A percentile compares a stretch with the other conserved stretches of the same genome.
These are phyloP conservation scores for Rhyzopertha dominica DNA, from an alignment of 1,140 invertebrate genomes.

Conservation along the genomic window DNA sequence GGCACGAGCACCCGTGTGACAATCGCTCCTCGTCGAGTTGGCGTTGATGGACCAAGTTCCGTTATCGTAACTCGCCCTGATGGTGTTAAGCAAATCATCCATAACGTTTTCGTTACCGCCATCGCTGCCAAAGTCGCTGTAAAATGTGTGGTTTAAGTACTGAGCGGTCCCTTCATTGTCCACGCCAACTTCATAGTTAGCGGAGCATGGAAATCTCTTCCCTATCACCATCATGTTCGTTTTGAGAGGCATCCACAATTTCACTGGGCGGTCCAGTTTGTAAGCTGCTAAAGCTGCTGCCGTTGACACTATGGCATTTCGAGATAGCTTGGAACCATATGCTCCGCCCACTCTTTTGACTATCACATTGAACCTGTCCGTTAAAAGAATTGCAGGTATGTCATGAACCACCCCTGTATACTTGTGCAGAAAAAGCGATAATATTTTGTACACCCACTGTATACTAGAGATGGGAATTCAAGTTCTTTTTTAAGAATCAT, in stretches of 20 bases:
- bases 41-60: slow-evolving; percentile 41
- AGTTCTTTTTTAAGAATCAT: no score
- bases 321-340: slow-evolving; percentile 61
- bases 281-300: slow-evolving; percentile 55
- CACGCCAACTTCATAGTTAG: slow-evolving; percentile 64
- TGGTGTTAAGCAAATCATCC: not conserved
- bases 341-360: slow-evolving; percentile 63
- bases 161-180: slow-evolving; percentile 63
- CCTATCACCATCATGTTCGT: slow-evolving; percentile 57
- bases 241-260: slow-evolving; percentile 57
- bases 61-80: slow-evolving; percentile 39
- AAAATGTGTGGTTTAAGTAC: slow-evolving; percentile 57
- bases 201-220: slow-evolving; percentile 53
- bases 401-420: no score
- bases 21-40: slow-evolving; percentile 44
- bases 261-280: slow-evolving; percentile 53
- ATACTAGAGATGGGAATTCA: no score
- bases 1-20: slow-evolving; percentile 42
- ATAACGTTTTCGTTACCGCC: slow-evolving; percentile 12
- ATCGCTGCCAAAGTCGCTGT: slow-evolving; percentile 55
- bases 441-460: no score
- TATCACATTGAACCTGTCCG: slow-evolving; percentile 55
- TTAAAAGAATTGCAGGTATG: no score
- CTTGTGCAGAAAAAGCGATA: no score
- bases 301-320: slow-evolving; percentile 46